Conservation (phyloP, 2,113 vertebrate genomes). For the Colius striatus region DNA sequence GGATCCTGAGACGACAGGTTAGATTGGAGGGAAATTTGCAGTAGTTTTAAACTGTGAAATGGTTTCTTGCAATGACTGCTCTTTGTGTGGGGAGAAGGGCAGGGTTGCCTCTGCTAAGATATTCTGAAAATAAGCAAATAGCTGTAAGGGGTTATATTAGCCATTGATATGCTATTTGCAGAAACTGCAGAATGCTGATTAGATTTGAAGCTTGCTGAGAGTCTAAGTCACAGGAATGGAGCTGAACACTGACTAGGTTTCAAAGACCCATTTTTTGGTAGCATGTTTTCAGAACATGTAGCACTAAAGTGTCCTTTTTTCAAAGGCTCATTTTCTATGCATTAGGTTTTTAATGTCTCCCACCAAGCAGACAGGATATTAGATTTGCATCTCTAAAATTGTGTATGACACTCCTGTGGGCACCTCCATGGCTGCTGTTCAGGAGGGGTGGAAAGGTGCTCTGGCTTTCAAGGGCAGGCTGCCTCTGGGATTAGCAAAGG, state of each 20-base stretch:
- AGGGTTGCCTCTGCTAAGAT: neutral
- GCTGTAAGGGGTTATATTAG: neutral
- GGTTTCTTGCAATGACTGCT: neutral
- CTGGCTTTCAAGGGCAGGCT: neutral
- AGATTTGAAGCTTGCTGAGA: neutral
- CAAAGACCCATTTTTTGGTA: neutral
- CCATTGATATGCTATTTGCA: neutral
- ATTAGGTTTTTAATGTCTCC: neutral
- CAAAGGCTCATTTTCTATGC: neutral
- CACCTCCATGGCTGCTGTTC: accelerated
- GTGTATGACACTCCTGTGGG: neutral
- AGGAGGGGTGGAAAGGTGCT: neutral
- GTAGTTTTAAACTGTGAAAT: neutral
- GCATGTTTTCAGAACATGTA: neutral
- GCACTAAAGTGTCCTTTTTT: neutral
- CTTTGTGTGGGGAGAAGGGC: neutral
- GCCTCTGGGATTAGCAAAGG: neutral
- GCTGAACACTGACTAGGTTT: neutral
- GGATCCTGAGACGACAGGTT: neutral
- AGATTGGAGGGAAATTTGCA: neutral
- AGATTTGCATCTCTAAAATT: neutral
- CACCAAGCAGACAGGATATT: neutral
- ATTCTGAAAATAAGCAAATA: neutral
- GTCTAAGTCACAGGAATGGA: neutral
- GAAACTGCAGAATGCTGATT: neutral